These are phyloP conservation scores for Eupelmus urozonus DNA, from an alignment of 2,888 invertebrate species.

Conservation along the genomic window DNA sequence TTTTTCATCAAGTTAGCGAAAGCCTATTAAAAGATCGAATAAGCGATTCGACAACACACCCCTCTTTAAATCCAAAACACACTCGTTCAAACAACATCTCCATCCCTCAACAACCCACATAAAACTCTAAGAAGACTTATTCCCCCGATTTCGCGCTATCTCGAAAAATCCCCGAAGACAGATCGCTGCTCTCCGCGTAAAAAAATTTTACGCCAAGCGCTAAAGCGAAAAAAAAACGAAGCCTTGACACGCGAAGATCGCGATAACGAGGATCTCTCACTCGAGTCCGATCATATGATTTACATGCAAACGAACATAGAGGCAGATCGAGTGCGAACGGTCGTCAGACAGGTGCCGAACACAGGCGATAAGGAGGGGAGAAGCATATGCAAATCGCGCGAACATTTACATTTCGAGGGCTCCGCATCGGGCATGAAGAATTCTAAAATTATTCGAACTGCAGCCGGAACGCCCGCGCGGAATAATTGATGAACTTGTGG, in stretches of 20 bases:
- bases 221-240: not conserved
- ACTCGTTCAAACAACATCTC: not conserved
- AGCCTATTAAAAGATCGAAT: slow-evolving; percentile 28
- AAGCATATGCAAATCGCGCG: slow-evolving; percentile 24
- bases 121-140: not conserved
- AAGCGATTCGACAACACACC: not conserved
- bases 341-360: too few relatives aligned
- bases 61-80: not conserved
- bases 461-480: too few relatives aligned
- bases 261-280: slow-evolving; percentile 26
- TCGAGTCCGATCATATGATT: slow-evolving; percentile 26
- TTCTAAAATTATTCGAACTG: too few relatives aligned
- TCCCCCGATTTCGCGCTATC: not conserved
- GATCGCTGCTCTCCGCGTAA: not conserved
- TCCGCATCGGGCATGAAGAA: not conserved
- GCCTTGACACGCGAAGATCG: not conserved
- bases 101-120: not conserved
- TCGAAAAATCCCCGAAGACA: not conserved
- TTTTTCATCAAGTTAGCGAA: slow-evolving; percentile 1
- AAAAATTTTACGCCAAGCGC: not conserved
- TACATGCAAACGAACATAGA: slow-evolving; percentile 31
- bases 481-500: not conserved
- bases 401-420: slow-evolving; percentile 1
- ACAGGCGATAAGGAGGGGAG: slow-evolving; percentile 30
- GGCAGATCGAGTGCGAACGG: not conserved